Base-by-base conservation (phyloP, 1,140 invertebrate genomes). In the Drosophila bocki region DNA sequence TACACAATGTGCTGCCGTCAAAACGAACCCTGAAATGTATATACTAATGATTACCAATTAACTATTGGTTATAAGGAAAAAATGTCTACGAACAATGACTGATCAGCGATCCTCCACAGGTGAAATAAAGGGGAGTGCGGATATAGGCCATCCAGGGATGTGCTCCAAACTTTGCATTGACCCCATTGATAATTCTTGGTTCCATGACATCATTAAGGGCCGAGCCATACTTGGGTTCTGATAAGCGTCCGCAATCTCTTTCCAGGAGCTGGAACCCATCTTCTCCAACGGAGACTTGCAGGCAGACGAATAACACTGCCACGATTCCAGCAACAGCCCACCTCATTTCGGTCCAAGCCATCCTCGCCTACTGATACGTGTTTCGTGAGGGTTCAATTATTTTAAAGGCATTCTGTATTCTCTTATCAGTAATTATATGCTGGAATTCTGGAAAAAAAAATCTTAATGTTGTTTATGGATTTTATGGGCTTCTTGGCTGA, bases 1-100 rank as follows among this genome's bases (percentile, higher is more conserved):
- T 19, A 64, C 11, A n/a, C 62, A 64, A n/a, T 64, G 62, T 3
- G 62, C 62, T 12, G 62, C 39, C 5, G 62, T 64, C 9, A 64
- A 11, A 0, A 64, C 62, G 12, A 64, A 64, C 62, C 56, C 62
- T 64, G 7, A 44, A 61, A 61, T 12, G 3, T 3, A n/a, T 17
- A 51, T 17, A 6, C 9, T 7, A 17, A 33, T 33, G n/a, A 5
- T 4, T 29, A 7, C 9, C 3, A 29, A 29, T 6, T 9, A n/a
- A 6, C 26, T 29, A 29, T 29, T 5, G 26, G 26, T 29, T 29
- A 6, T 6, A 29, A 29, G 26, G 1, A 29, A 29, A 29, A 29
- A 6, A 29, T 29, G 26, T 29, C 6, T 29, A 48, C 47, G 3
- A 3, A 60, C 62, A 5, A 19, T 64, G 62, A 44, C 13, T 60